Percentiles rank a stretch among this genome's conserved stretches.
Evolutionary conservation across 1,140 invertebrate genomes (phyloP).

Genomic region (Tetraneura akinire): DNA sequence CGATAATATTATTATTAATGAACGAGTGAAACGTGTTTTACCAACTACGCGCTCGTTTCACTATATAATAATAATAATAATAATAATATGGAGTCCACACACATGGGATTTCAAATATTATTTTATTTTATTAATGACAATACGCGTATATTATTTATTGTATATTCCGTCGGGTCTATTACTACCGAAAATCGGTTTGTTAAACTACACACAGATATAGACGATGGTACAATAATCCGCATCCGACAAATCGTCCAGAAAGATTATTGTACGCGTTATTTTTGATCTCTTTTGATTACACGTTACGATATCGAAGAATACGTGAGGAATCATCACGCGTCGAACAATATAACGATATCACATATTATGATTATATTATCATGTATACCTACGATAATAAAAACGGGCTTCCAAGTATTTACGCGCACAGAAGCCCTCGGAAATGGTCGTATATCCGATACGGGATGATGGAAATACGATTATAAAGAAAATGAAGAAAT

Average conservation of each 20-base stretch:
- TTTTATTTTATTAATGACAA: constrained; percentile 31
- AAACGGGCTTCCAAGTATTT: neutral
- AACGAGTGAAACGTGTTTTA: constrained; percentile 37
- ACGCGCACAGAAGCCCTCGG: constrained; percentile 35
- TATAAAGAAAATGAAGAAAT: constrained; percentile 1
- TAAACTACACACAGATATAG: too few species aligned
- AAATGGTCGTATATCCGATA: constrained; percentile 16
- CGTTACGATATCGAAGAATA: neutral
- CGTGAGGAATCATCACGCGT: neutral
- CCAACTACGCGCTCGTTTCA: constrained; percentile 8
- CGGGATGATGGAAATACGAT: too few species aligned
- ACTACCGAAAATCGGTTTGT: neutral
- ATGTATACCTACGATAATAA: too few species aligned
- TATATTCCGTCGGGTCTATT: too few species aligned
- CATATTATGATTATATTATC: too few species aligned
- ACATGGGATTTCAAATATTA: neutral
- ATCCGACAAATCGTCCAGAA: neutral
- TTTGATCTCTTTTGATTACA: constrained; percentile 18
- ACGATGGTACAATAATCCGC: too few species aligned
- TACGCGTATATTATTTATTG: too few species aligned
- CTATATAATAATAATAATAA: neutral
- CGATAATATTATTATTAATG: constrained; percentile 40
- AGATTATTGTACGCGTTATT: too few species aligned
- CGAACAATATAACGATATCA: too few species aligned
- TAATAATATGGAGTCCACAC: too few species aligned